Evolutionary conservation across 2,113 vertebrate species (phyloP).

Genomic region (Sphyrna mokarran): DNA sequence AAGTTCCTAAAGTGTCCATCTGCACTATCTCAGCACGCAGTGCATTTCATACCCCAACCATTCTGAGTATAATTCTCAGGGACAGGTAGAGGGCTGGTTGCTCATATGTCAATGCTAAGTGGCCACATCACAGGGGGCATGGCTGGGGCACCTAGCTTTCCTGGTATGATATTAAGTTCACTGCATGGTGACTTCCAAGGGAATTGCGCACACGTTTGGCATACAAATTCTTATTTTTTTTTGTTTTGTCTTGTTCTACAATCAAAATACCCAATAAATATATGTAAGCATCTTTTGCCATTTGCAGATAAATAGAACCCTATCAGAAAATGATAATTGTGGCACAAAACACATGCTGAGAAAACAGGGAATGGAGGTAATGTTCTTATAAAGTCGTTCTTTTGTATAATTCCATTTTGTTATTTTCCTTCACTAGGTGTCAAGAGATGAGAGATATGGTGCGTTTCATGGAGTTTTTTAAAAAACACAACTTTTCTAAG

Average conservation of each 20-base stretch:
- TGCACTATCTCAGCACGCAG: too few species aligned
- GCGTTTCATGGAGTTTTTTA: slow-evolving; percentile 37
- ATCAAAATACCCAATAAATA: neutral
- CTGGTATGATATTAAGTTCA: neutral
- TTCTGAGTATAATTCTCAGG: neutral
- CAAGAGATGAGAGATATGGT: slow-evolving; percentile 40
- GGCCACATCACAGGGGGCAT: neutral
- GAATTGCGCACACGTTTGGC: slow-evolving; percentile 25
- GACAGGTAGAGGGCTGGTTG: neutral
- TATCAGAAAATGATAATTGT: neutral
- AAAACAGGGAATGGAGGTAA: neutral
- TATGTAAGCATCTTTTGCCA: neutral
- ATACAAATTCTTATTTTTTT: slow-evolving; percentile 12
- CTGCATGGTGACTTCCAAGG: neutral
- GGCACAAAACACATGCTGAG: neutral
- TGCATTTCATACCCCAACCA: too few species aligned
- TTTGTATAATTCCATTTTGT: slow-evolving; percentile 38
- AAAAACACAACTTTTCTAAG: slow-evolving; percentile 38
- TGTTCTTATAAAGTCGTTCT: too few species aligned
- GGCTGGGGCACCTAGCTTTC: neutral
- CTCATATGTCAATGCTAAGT: neutral
- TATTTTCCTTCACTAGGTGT: slow-evolving; percentile 39
- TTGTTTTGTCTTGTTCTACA: neutral
- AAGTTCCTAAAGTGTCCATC: too few species aligned
- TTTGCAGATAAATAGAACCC: neutral